A percentile compares a stretch with the other conserved stretches of the same genome.
These are phyloP conservation scores for Aptenodytes forsteri DNA, from an alignment of 2,113 vertebrate genomes.

Conservation along the genomic window DNA sequence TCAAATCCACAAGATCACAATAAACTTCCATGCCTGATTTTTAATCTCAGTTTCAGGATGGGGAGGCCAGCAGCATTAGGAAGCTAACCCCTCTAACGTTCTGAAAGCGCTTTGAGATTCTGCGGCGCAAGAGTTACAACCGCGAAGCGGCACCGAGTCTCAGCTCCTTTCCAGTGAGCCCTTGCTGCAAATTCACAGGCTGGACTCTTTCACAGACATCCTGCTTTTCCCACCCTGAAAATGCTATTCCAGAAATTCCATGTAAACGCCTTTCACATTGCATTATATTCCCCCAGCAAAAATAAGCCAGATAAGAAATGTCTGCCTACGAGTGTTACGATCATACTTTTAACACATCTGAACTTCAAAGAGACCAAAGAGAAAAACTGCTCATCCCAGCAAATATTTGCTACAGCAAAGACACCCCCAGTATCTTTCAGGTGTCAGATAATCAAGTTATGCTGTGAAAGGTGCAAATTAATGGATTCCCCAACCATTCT, in stretches of 20 bases:
- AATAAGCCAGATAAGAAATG: not conserved
- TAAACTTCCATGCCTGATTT: rapidly evolving
- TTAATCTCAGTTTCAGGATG: not conserved
- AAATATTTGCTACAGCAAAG: not conserved
- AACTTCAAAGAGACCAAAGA: not conserved
- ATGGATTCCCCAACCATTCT: not conserved
- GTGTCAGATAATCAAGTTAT: not conserved
- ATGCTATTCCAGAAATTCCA: not conserved
- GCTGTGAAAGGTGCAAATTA: not conserved
- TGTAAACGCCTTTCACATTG: not conserved
- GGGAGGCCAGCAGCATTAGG: not conserved
- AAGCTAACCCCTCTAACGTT: rapidly evolving
- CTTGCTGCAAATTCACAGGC: not conserved
- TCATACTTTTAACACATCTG: not conserved
- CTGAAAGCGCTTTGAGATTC: not conserved
- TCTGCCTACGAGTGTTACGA: not conserved
- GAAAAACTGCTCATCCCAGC: not conserved
- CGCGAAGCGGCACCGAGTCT: not conserved
- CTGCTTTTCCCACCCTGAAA: conserved; percentile 5
- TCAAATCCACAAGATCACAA: not conserved
- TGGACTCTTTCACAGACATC: not conserved
- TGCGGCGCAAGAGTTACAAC: not conserved
- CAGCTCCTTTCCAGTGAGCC: not conserved
- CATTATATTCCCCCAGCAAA: not conserved
- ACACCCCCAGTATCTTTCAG: not conserved